Conservation (phyloP, 2,113 vertebrate genomes). For the Muntiacus muntjak region DNA sequence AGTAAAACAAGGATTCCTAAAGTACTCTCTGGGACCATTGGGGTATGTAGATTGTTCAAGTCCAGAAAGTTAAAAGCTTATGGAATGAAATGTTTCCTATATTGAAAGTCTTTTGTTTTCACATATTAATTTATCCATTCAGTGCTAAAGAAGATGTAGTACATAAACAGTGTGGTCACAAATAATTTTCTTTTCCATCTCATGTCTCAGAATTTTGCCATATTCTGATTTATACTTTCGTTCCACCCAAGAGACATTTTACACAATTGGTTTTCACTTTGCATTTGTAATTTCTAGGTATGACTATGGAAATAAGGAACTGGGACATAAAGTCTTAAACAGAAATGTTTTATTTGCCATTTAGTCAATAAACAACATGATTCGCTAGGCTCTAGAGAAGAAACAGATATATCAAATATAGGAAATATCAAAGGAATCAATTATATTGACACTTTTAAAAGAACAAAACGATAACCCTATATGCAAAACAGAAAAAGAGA, state of each 20-base stretch:
- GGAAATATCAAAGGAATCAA: background rate
- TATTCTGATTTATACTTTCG: background rate
- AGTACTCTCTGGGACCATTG: background rate
- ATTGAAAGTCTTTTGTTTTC: background rate
- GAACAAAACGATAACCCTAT: background rate
- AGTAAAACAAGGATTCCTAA: background rate
- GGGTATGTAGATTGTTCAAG: background rate
- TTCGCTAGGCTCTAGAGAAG: background rate
- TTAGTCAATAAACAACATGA: background rate
- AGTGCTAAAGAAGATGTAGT: background rate
- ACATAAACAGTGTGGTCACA: background rate
- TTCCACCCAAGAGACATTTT: background rate
- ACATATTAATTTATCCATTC: background rate
- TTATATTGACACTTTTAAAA: background rate
- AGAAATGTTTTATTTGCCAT: background rate
- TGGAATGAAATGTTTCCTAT: background rate
- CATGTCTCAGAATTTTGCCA: background rate
- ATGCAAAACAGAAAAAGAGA: too few relatives aligned
- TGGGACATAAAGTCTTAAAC: background rate
- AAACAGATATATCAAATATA: background rate
- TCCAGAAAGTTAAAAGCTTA: background rate
- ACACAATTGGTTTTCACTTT: background rate
- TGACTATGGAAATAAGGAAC: background rate
- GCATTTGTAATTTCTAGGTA: background rate
- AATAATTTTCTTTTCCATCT: background rate